Base-by-base conservation (phyloP, 1,140 invertebrate genomes). In the Listronotus oregonensis region DNA sequence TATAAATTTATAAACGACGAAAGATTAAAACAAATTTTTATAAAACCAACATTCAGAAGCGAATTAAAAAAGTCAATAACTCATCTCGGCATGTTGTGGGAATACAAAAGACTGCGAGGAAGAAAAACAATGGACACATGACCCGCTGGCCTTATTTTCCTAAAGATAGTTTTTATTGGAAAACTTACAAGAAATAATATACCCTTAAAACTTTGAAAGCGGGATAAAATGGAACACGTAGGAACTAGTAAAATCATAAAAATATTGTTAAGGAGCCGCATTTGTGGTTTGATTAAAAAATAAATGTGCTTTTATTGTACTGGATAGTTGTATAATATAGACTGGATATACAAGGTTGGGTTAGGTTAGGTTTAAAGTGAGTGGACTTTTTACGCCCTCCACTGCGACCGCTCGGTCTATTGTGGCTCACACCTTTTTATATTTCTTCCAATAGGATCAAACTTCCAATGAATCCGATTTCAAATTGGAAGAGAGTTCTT, bases 151-250 rank as follows among this genome's bases (percentile, higher is more conserved):
- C 65, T 47, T 62, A 50, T 61, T 62, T 61, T 58, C 55, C 60
- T 59, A 60, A 59, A 42, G 44, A 42, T 60, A 60, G 64, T 66
- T 66, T 66, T 66, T 66, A 66, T 66, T 42, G 47, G 55, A 60
- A 67, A 67, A 67, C 57, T 67, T 67, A 42, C 57, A 12, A 59
- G 40, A 47, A 64, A 52, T 62, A 52, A 62, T 37, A 37, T 37
- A 60, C 11, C 31, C 17, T 60, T n/a, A 37, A 60, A 17, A 34
- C 10, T 49, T 49, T 8, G n/a, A 14, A 44, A 44, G n/a, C 14
- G 7, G 43, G n/a, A 18, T 44, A 14, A 44, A 44, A 3, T 44
- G 43, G n/a, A 44, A 18, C 17, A 15, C 43, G 8, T 7, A 8
- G 7, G n/a, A 44, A 44, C 8, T 44, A 11, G 34, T 9, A 14